These are phyloP conservation scores for Pachyramphus minor DNA, from an alignment of 2,113 vertebrate species.

Conservation along the genomic window DNA sequence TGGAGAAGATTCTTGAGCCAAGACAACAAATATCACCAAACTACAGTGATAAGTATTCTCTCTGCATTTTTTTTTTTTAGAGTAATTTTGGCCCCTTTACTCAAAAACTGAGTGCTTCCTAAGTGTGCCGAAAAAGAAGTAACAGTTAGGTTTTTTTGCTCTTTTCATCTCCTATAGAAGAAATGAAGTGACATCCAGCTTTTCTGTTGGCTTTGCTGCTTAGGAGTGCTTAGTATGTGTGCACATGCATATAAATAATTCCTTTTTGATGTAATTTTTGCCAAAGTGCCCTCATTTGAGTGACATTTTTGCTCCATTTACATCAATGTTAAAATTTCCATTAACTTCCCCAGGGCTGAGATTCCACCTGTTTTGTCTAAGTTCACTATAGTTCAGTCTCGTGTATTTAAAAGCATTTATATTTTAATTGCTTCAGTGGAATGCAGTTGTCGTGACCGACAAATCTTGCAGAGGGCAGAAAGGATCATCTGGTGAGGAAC, in stretches of 20 bases:
- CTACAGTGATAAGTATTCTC: not conserved
- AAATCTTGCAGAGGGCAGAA: conserved; percentile 33
- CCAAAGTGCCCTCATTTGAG: not conserved
- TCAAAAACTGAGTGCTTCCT: not conserved
- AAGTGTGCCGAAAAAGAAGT: not conserved
- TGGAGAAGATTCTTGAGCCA: not conserved
- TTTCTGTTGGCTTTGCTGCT: not conserved
- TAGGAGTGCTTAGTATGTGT: not conserved
- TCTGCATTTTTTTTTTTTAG: not conserved
- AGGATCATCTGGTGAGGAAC: conserved; percentile 21
- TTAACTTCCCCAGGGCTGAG: not conserved
- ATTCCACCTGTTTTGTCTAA: not conserved
- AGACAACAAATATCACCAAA: not conserved
- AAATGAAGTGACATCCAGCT: not conserved
- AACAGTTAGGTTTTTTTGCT: not conserved
- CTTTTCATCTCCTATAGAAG: not conserved
- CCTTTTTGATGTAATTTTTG: not conserved
- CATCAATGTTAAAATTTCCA: not conserved
- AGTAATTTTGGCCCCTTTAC: not conserved
- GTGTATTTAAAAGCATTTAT: conserved; percentile 23
- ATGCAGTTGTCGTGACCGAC: not conserved
- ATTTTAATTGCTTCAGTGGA: conserved; percentile 28
- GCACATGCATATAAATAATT: not conserved
- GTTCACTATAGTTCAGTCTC: not conserved
- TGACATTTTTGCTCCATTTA: conserved; percentile 13